phyloP scores from a whole-genome alignment of 2,113 vertebrate genomes.

The Crypturellus undulatus region DNA sequence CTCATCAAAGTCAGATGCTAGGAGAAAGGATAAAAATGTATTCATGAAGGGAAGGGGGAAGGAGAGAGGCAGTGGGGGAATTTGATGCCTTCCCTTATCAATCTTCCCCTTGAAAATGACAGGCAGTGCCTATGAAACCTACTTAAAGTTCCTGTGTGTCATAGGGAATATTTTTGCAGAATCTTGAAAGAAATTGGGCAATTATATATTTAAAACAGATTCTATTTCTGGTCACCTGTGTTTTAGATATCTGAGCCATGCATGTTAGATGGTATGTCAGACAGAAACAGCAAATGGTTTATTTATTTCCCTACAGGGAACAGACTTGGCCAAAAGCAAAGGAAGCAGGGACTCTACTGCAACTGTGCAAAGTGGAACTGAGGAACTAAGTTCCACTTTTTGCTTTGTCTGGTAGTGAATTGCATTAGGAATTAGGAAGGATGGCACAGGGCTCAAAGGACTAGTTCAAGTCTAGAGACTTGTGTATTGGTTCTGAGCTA shows the following conservation, averaged over 20 bases:
- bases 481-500: not conserved
- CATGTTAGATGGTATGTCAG: not conserved
- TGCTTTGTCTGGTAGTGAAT: not conserved
- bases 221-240: constrained; percentile 24
- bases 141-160: not conserved
- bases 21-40: not conserved
- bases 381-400: not conserved
- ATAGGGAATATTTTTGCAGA: constrained; percentile 19
- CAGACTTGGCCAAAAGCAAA: not conserved
- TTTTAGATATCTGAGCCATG: constrained; percentile 16
- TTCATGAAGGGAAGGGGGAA: not conserved
- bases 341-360: not conserved
- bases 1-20: not conserved
- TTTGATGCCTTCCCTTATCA: not conserved
- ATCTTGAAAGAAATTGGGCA: constrained; percentile 37
- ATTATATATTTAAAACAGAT: constrained; percentile 52
- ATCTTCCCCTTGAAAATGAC: constrained; percentile 13
- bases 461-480: not conserved
- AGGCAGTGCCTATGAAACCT: not conserved
- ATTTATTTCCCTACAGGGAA: constrained; percentile 48
- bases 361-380: not conserved
- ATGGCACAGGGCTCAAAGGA: not conserved
- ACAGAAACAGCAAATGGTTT: constrained; percentile 40
- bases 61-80: not conserved
- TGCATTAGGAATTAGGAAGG: not conserved